Evolutionary conservation across 2,113 vertebrate genomes (phyloP), one percentile per base, ranked within the genome.

Genomic region (Picathartes gymnocephalus): DNA sequence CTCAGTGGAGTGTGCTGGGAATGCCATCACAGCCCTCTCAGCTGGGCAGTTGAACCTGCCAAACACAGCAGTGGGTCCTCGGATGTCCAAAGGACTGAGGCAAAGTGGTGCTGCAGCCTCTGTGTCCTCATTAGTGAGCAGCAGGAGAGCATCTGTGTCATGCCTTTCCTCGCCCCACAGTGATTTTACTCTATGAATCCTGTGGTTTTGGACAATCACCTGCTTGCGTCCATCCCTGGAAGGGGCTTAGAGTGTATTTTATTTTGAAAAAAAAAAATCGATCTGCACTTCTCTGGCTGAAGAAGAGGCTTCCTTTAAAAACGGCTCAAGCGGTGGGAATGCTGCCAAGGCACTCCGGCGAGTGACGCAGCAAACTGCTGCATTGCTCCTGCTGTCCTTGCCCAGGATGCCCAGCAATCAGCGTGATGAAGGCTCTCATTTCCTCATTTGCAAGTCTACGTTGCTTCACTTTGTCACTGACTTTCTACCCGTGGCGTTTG

Each of bases 31-130:
- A 69, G 64, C 70, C 33, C 66, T 54, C 42, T 19, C 61, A 60
- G 68, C 54, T 57, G 1, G 7, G 27, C 0, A 1, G 6, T 0
- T 47, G 86, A 84, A 61, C 42, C 0, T 0, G 60, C 40, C 71
- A 76, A 70, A 73, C 3, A 0, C n/a, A 0, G 56, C 8, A 0
- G 47, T 51, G 28, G 15, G 12, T 66, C 12, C 0, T 76, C 66
- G 62, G 51, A 27, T 83, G 68, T 22, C 39, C 66, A 21, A 77
- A 51, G 56, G 19, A 31, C 54, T 0, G 2, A 40, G 81, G 74
- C 47, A 37, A 47, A 81, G 60, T 7, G n/a, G 58, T 83, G 85
- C 90, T 76, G 74, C 72, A 62, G 54, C 62, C 47, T 27, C 84
- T 17, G 23, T 10, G 44, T 13, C 35, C 88, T 97, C 81, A 15